phyloP scores from a whole-genome alignment of 2,888 invertebrate species.

The Leptodirus hochenwartii region DNA sequence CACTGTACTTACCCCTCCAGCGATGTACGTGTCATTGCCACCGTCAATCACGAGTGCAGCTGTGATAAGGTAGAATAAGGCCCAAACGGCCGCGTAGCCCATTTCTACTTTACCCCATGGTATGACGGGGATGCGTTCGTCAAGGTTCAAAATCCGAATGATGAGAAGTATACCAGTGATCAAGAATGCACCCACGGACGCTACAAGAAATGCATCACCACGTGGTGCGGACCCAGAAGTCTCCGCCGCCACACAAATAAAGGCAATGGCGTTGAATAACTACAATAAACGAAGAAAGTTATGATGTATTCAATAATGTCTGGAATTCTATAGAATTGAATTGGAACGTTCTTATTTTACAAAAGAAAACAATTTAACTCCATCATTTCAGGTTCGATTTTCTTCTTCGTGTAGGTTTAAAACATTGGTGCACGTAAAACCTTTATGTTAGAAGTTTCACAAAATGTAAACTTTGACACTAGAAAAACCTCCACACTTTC shows the following conservation, averaged over 20 bases:
- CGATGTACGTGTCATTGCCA: slow-evolving; percentile 11
- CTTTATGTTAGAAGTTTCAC: too few species aligned
- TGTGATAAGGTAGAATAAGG: slow-evolving; percentile 13
- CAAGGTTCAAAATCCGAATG: slow-evolving; percentile 11
- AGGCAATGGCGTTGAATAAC: slow-evolving; percentile 14
- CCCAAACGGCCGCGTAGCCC: slow-evolving; percentile 11
- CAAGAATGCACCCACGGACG: slow-evolving; percentile 13
- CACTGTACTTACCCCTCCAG: slow-evolving; percentile 15
- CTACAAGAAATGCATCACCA: slow-evolving; percentile 15
- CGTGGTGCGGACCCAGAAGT: too few species aligned
- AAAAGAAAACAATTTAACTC: too few species aligned
- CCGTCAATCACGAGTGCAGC: slow-evolving; percentile 12
- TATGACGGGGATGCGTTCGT: slow-evolving; percentile 10
- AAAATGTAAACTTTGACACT: too few species aligned
- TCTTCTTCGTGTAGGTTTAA: too few species aligned
- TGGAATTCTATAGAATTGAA: too few species aligned
- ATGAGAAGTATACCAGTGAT: slow-evolving; percentile 12
- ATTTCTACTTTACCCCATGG: slow-evolving; percentile 15
- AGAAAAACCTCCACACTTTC: too few species aligned
- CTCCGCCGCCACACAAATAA: slow-evolving; percentile 11
- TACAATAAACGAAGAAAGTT: slow-evolving; percentile 10
- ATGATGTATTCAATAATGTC: not conserved
- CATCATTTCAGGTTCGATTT: too few species aligned
- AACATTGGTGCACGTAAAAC: too few species aligned
- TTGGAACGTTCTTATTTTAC: too few species aligned